A percentile compares a stretch with the other conserved stretches of the same genome.
These are phyloP conservation scores for Argopecten irradians DNA, from an alignment of 1,140 invertebrate species.

Conservation along the genomic window DNA sequence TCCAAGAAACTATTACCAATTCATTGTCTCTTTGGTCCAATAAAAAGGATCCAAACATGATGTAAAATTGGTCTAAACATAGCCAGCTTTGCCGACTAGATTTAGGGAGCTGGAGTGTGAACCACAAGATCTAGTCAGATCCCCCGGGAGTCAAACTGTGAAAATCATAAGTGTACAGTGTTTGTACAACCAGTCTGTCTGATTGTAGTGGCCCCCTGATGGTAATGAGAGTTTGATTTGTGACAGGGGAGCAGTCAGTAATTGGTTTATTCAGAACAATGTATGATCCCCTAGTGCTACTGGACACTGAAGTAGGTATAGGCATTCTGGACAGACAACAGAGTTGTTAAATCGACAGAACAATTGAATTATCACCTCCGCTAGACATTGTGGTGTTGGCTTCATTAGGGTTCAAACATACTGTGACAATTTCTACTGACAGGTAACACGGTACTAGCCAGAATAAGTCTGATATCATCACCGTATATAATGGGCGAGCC, in stretches of 20 bases:
- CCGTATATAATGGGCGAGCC: neutral
- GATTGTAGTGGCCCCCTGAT: neutral
- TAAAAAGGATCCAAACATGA: too few species aligned
- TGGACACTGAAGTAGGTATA: neutral
- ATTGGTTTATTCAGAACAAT: conserved; percentile 2
- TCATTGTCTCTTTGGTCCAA: too few species aligned
- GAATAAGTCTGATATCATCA: neutral
- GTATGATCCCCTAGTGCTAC: neutral
- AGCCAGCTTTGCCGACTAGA: too few species aligned
- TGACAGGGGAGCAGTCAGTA: neutral
- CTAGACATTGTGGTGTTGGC: neutral
- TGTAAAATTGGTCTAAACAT: too few species aligned
- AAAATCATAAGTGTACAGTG: neutral
- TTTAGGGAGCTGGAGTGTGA: too few species aligned
- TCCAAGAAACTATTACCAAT: neutral
- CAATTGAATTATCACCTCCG: neutral
- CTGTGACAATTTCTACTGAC: neutral
- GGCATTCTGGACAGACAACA: neutral
- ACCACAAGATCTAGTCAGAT: neutral
- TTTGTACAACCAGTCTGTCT: neutral
- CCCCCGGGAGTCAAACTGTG: neutral
- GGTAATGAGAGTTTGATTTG: neutral
- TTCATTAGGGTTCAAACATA: conserved; percentile 10
- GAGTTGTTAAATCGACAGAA: neutral
- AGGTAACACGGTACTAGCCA: neutral